Base-by-base conservation (phyloP, 2,113 vertebrate species). In the Seriola aureovittata region DNA sequence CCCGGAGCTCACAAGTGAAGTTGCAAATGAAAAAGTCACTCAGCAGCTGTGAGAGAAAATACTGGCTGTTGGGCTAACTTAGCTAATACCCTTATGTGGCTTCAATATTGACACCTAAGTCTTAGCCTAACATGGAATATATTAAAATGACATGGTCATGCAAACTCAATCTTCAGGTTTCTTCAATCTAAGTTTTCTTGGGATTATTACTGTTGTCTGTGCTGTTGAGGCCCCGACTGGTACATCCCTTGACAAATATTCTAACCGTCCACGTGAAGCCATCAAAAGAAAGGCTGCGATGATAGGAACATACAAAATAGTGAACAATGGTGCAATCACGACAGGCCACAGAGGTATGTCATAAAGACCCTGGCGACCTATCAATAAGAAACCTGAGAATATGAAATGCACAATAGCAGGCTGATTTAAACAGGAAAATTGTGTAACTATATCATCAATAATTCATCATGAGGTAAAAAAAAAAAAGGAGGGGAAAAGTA, bases 11-110 rank as follows among this genome's bases (percentile, higher is more conserved):
- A 68, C 38, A 60, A 77, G 78, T 64, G 71, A 79, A 73, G 59
- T 72, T 80, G 73, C 54, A 89, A 85, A 88, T 70, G 75, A 85
- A 63, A 5, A 23, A 81, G 80, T 85, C 72, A 65, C 63, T 85
- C 64, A 80, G 82, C 70, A 64, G 82, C 78, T 65, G 60, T 67
- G 59, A 32, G 58, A 77, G 40, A 65, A 78, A 80, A 83, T 29
- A 70, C 38, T 73, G 57, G 52, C 59, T 64, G 7, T 54, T 38
- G 32, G 74, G 60, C 67, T 72, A 71, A 89, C 59, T 71, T 66
- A 58, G 36, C 57, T 89, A 80, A 86, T 73, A 64, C 60, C 58
- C 23, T 70, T 85, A 48, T 72, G 71, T 71, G 36, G 25, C 69
- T 82, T 72, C 69, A 79, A 54, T 78, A 76, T 63, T 76, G 54